Conservation (phyloP, 2,888 invertebrate genomes). For the Craniophora ligustri region DNA sequence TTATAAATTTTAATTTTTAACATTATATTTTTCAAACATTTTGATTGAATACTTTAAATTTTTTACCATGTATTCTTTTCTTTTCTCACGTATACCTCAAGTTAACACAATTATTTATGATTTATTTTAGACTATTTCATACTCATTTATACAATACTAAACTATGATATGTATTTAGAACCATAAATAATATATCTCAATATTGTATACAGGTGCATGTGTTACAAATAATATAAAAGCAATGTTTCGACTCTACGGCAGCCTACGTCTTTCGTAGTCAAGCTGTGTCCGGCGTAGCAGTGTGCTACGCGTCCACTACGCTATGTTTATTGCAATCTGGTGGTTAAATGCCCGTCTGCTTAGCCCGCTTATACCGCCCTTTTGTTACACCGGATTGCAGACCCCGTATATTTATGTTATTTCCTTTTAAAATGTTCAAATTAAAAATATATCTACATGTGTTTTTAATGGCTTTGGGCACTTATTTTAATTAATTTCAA, state of each 20-base stretch:
- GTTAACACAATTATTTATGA: too few species aligned
- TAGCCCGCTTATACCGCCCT: conserved; percentile 77
- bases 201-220: too few species aligned
- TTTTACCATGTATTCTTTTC: too few species aligned
- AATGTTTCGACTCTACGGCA: conserved; percentile 56
- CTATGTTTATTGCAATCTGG: conserved; percentile 87
- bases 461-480: conserved; percentile 24
- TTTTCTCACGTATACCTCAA: too few species aligned
- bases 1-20: too few species aligned
- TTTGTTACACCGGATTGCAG: conserved; percentile 70
- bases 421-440: conserved; percentile 49
- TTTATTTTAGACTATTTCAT: too few species aligned
- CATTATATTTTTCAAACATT: too few species aligned
- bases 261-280: conserved; percentile 68
- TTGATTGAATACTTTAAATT: too few species aligned
- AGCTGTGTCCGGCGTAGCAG: conserved; percentile 81
- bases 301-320: conserved; percentile 78
- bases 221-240: too few species aligned
- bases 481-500: conserved; percentile 10
- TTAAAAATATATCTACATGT: conserved; percentile 39
- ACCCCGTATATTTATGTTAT: conserved; percentile 62
- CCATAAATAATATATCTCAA: too few species aligned
- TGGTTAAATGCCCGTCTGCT: conserved; percentile 84
- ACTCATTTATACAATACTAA: too few species aligned
- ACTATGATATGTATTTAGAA: too few species aligned